Evolutionary conservation across 2,113 vertebrate genomes (phyloP).

Genomic region (Burhinus oedicnemus): DNA sequence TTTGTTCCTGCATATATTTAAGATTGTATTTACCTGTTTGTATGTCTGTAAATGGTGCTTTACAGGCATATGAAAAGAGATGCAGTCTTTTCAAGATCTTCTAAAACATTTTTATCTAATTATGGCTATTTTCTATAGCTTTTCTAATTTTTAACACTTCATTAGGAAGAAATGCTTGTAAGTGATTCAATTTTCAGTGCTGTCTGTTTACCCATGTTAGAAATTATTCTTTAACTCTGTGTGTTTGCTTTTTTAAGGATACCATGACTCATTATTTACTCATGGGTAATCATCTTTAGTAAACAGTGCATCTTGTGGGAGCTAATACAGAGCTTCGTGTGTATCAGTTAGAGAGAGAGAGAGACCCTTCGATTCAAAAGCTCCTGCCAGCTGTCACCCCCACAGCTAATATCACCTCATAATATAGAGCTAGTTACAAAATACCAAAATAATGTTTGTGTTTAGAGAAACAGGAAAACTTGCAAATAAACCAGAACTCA

Average conservation of each 20-base stretch:
- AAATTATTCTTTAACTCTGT: conserved; percentile 60
- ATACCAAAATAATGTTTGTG: neutral
- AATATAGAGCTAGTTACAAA: neutral
- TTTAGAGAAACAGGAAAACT: neutral
- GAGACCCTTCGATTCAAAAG: neutral
- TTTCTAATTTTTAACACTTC: neutral
- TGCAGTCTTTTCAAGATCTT: neutral
- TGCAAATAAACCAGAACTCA: neutral
- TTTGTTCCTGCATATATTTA: neutral
- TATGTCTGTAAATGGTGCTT: neutral
- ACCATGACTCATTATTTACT: conserved; percentile 67
- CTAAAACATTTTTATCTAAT: neutral
- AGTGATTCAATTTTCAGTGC: conserved; percentile 23
- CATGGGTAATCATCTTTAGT: conserved; percentile 47
- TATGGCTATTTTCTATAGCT: neutral
- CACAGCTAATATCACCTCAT: conserved; percentile 10
- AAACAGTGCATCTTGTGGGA: conserved; percentile 53
- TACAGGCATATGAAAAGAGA: neutral
- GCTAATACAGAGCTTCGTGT: conserved; percentile 36
- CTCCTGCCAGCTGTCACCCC: conserved; percentile 19
- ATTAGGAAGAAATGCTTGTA: neutral
- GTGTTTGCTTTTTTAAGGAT: conserved; percentile 61
- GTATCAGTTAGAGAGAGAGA: conserved; percentile 1
- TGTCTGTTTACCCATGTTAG: neutral
- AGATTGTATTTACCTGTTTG: neutral